These are phyloP conservation scores for Elaphurus davidianus DNA, from an alignment of 2,113 vertebrate species.

Conservation along the genomic window DNA sequence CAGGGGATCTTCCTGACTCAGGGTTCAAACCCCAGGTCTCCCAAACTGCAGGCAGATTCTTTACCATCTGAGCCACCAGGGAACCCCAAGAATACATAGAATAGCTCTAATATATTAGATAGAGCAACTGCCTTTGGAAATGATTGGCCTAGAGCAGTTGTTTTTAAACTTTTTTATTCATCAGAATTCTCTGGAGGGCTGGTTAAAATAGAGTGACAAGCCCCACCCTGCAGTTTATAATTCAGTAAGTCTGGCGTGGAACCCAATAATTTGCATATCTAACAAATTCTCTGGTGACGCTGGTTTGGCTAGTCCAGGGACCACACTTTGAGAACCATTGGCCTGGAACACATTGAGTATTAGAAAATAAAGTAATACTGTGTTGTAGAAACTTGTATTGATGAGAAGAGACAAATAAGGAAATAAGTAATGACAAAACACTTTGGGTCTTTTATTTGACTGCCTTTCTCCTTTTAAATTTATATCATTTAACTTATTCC, in stretches of 20 bases:
- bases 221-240: background rate
- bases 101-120: background rate
- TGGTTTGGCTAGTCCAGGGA: constrained; percentile 1
- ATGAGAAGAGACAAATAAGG: background rate
- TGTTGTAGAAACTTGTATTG: background rate
- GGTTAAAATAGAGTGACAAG: background rate
- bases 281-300: background rate
- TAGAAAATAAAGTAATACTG: background rate
- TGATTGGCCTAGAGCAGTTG: background rate
- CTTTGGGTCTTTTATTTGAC: background rate
- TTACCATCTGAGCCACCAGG: background rate
- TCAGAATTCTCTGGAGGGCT: background rate
- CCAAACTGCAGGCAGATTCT: background rate
- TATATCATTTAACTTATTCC: constrained; percentile 41
- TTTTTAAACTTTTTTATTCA: background rate
- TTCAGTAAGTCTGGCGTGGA: background rate
- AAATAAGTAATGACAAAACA: background rate
- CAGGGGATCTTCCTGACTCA: background rate
- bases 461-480: constrained; percentile 46
- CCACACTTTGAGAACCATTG: background rate
- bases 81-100: background rate
- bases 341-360: background rate
- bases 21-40: background rate
- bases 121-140: background rate
- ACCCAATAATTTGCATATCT: constrained; percentile 29